These are phyloP conservation scores for Matsumyia berberina DNA, from an alignment of 2,888 invertebrate genomes.

Conservation along the genomic window DNA sequence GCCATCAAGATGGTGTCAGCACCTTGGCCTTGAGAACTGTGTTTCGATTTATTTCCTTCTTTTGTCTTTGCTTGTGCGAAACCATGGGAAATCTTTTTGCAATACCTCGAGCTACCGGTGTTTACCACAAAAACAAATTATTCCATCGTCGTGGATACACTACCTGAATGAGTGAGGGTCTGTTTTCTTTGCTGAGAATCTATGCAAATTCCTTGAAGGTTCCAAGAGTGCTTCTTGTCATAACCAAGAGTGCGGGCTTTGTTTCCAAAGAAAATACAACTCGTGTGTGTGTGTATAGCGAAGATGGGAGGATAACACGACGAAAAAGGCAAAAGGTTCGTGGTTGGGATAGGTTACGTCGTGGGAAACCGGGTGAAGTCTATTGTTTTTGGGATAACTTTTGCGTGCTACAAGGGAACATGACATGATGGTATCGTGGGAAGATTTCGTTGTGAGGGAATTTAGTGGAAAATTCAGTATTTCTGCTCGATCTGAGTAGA, in stretches of 20 bases:
- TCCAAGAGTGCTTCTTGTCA: constrained; percentile 61
- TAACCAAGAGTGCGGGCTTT: constrained; percentile 39
- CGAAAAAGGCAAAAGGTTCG: constrained; percentile 55
- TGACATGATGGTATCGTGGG: constrained; percentile 47
- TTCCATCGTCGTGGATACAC: not conserved
- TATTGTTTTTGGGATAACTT: constrained; percentile 26
- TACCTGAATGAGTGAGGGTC: not conserved
- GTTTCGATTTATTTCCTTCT: constrained; percentile 1
- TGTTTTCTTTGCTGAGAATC: constrained; percentile 1
- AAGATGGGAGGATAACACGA: constrained; percentile 32
- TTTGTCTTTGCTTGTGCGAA: constrained; percentile 7
- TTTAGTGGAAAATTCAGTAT: not conserved
- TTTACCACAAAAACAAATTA: constrained; percentile 32
- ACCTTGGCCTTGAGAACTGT: constrained; percentile 70
- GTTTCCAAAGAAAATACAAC: constrained; percentile 10
- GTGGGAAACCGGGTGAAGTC: constrained; percentile 56
- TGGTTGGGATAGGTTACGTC: constrained; percentile 65
- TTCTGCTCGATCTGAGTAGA: too few species aligned
- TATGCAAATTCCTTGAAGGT: constrained; percentile 49
- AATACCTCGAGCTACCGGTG: constrained; percentile 53
- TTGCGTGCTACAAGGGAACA: constrained; percentile 21
- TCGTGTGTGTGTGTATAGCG: not conserved
- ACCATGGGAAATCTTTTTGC: constrained; percentile 50
- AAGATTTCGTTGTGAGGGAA: constrained; percentile 33
- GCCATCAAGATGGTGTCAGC: constrained; percentile 70